Conservation (phyloP, 2,888 invertebrate species). For the Andrena chrysosceles region DNA sequence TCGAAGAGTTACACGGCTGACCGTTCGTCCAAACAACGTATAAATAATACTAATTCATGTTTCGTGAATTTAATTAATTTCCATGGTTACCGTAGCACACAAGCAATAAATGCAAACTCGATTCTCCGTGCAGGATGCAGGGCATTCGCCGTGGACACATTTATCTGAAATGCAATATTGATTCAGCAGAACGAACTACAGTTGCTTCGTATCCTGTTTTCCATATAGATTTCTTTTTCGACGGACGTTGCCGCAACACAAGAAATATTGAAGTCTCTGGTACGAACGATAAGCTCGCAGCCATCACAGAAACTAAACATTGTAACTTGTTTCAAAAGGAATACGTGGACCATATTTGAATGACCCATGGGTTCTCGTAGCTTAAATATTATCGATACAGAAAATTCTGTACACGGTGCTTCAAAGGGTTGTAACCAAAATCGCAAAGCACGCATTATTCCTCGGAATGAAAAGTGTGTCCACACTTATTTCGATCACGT, state of each 20-base stretch:
- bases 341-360: not conserved
- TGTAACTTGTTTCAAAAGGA: not conserved
- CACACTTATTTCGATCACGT: not conserved
- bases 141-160: constrained; percentile 15
- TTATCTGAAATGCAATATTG: constrained; percentile 49
- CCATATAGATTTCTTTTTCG: not conserved
- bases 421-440: no score
- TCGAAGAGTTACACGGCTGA: constrained; percentile 10
- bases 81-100: constrained; percentile 27
- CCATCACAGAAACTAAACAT: no score
- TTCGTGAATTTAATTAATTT: constrained; percentile 45
- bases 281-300: no score
- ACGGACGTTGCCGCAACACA: not conserved
- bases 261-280: not conserved
- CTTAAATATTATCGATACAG: no score
- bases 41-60: constrained; percentile 38
- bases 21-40: constrained; percentile 25
- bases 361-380: no score
- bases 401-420: no score
- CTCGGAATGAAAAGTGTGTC: not conserved
- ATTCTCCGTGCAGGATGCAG: constrained; percentile 29
- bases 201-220: constrained; percentile 31
- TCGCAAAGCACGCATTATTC: not conserved
- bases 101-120: constrained; percentile 40
- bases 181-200: constrained; percentile 23